Evolutionary conservation across 1,140 invertebrate genomes (phyloP).

Genomic region (Brachionus paranguensis): DNA sequence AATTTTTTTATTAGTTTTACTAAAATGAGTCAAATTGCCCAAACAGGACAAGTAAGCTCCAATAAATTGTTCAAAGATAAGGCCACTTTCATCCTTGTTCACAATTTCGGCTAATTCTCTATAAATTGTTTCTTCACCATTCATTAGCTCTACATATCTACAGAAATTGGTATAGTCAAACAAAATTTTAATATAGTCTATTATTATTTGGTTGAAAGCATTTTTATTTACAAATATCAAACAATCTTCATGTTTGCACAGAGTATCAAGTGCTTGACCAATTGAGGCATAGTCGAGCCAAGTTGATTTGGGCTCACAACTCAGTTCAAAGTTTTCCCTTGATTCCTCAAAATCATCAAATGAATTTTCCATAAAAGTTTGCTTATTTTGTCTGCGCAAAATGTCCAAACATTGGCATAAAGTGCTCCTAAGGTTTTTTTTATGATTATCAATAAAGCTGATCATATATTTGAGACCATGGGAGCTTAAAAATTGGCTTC

Average conservation of each 20-base stretch:
- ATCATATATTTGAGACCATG: background rate
- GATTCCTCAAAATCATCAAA: background rate
- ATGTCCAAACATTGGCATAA: background rate
- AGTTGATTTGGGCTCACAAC: background rate
- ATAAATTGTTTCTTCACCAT: background rate
- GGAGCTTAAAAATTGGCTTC: background rate
- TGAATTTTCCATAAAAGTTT: background rate
- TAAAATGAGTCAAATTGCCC: background rate
- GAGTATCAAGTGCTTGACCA: slow-evolving; percentile 1
- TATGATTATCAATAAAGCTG: background rate
- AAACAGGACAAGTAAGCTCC: background rate
- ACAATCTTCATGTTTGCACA: slow-evolving; percentile 4
- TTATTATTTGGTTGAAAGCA: background rate
- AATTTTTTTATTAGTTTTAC: background rate
- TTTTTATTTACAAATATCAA: background rate
- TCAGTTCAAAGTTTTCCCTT: background rate
- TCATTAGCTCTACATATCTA: background rate
- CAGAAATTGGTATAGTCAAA: slow-evolving; percentile 14
- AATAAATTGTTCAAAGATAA: slow-evolving; percentile 11
- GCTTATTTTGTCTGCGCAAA: background rate
- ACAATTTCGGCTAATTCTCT: background rate
- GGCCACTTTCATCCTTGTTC: background rate
- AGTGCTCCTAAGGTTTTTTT: background rate
- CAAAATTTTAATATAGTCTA: background rate
- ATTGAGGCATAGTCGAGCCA: slow-evolving; percentile 5